A percentile compares a stretch with the other conserved stretches of the same genome.
phyloP scores from a whole-genome alignment of 2,797 vertebrate species.

The Sebastes goodei region DNA sequence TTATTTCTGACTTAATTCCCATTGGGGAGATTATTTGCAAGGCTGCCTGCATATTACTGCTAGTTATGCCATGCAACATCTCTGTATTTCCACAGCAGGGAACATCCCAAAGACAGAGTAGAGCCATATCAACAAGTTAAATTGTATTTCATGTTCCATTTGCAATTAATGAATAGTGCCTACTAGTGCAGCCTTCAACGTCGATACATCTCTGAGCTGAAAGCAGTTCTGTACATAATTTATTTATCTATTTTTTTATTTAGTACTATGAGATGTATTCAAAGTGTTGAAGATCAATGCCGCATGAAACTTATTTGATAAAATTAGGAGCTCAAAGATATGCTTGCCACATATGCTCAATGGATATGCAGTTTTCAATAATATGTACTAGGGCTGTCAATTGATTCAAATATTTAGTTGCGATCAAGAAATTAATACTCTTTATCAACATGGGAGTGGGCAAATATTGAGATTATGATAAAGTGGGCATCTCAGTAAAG shows the following conservation, averaged over 20 bases:
- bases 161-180: not conserved
- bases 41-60: not conserved
- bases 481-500: no score
- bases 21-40: conserved; percentile 3
- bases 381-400: no score
- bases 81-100: not conserved
- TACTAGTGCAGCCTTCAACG: not conserved
- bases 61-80: not conserved
- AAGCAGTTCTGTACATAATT: not conserved
- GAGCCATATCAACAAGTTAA: not conserved
- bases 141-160: not conserved
- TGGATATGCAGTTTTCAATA: not conserved
- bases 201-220: not conserved
- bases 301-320: not conserved
- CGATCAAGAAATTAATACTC: no score
- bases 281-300: not conserved
- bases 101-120: not conserved
- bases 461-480: no score
- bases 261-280: not conserved
- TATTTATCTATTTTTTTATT: not conserved
- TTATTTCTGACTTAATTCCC: conserved; percentile 7
- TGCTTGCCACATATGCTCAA: not conserved
- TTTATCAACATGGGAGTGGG: no score
- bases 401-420: no score
- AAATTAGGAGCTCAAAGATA: not conserved